A percentile compares a stretch with the other conserved stretches of the same genome.
Conservation (phyloP, 2,113 vertebrate genomes). For the Pollimyrus isidori region DNA sequence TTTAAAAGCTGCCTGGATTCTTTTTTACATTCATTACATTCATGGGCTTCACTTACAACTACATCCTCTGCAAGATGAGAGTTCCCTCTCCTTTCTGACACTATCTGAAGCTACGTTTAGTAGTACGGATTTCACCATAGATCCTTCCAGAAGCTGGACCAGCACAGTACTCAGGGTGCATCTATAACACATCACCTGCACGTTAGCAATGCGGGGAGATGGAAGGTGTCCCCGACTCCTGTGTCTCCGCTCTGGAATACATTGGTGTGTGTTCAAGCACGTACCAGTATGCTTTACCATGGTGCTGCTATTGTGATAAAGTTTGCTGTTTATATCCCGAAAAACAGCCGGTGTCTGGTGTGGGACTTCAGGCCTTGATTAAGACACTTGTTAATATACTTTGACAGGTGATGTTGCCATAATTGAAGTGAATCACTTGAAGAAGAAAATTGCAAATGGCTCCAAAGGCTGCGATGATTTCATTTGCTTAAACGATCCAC, state of each 20-base stretch:
- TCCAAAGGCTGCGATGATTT: slow-evolving; percentile 35
- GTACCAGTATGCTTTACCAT: background rate
- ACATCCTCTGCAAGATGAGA: background rate
- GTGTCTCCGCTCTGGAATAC: background rate
- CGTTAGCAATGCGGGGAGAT: background rate
- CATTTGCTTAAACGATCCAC: slow-evolving; percentile 40
- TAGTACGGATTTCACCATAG: background rate
- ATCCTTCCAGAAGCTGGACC: background rate
- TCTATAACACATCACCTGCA: background rate
- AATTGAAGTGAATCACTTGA: slow-evolving; percentile 29
- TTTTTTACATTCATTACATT: background rate
- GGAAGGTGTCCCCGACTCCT: background rate
- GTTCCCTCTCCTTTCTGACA: background rate
- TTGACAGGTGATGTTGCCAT: slow-evolving; percentile 29
- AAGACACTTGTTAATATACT: slow-evolving; percentile 22
- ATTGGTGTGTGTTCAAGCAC: background rate
- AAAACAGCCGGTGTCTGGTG: slow-evolving; percentile 6
- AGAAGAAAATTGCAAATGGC: slow-evolving; percentile 26
- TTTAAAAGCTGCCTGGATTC: background rate
- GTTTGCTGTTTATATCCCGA: background rate
- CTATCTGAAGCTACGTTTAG: background rate
- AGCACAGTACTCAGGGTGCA: background rate
- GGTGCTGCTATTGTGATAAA: background rate
- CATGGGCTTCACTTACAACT: background rate
- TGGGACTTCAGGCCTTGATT: slow-evolving; percentile 19